phyloP scores from a whole-genome alignment of 2,113 vertebrate species.

The Mus spicilegus region DNA sequence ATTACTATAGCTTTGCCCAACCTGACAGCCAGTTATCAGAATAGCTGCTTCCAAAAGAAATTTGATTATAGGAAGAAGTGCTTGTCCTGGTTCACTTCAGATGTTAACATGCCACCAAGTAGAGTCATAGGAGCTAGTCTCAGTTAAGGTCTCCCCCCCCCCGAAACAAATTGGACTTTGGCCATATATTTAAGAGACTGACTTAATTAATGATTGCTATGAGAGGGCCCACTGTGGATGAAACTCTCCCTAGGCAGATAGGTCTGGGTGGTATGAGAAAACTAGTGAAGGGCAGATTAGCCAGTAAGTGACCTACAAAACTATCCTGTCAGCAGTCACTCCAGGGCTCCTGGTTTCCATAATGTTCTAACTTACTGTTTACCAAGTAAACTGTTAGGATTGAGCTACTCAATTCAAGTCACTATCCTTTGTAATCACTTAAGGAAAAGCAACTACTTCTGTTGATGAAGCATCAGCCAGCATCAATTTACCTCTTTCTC shows the following conservation, averaged over 20 bases:
- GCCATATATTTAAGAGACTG: neutral
- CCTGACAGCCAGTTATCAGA: neutral
- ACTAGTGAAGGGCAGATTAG: neutral
- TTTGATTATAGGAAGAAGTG: neutral
- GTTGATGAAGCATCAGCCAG: neutral
- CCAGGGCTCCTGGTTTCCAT: neutral
- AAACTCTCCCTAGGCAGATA: neutral
- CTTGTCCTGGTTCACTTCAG: neutral
- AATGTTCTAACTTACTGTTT: neutral
- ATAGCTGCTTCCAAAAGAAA: slow-evolving; percentile 24
- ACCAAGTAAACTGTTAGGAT: neutral
- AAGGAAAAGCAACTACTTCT: neutral
- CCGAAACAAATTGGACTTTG: neutral
- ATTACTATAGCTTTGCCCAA: neutral
- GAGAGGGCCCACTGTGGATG: too few relatives aligned
- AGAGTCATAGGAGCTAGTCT: neutral
- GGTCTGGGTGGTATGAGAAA: neutral
- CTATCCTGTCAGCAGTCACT: neutral
- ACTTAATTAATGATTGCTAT: neutral
- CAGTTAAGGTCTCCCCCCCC: neutral
- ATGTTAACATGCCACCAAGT: neutral
- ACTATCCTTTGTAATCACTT: neutral
- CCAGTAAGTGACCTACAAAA: neutral
- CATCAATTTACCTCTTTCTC: neutral
- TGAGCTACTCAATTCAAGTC: neutral